A percentile compares a stretch with the other conserved stretches of the same genome.
Conservation (phyloP, 2,113 vertebrate genomes). For the Pterocles orientalis region DNA sequence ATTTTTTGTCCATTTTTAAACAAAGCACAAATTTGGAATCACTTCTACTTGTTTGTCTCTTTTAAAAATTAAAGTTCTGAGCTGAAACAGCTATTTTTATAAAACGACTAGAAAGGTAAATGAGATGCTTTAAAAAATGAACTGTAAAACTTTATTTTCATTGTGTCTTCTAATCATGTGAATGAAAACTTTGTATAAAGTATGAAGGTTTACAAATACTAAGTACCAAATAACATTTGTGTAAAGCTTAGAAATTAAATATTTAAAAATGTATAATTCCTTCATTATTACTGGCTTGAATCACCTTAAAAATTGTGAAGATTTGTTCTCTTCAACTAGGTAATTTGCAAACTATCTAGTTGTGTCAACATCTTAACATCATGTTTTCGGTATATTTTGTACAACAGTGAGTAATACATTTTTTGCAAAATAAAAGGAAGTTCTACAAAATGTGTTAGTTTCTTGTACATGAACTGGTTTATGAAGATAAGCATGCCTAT, state of each 20-base stretch:
- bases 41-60: neutral
- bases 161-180: neutral
- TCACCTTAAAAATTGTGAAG: conserved; percentile 19
- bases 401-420: conserved; percentile 51
- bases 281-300: conserved; percentile 25
- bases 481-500: neutral
- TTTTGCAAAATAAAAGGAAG: conserved; percentile 64
- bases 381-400: conserved; percentile 50
- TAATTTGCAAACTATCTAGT: neutral
- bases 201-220: conserved; percentile 17
- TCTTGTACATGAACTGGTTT: neutral
- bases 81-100: neutral
- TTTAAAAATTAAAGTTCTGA: neutral
- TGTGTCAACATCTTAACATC: conserved; percentile 22
- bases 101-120: neutral
- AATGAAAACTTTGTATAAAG: conserved; percentile 3
- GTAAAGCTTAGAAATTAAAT: neutral
- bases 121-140: neutral
- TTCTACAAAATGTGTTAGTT: neutral
- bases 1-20: neutral
- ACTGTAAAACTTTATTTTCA: neutral
- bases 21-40: neutral
- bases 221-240: neutral
- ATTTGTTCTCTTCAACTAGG: neutral
- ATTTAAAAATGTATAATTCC: neutral